These are phyloP conservation scores for Aramus guarauna DNA, from an alignment of 2,113 vertebrate species.

Conservation along the genomic window DNA sequence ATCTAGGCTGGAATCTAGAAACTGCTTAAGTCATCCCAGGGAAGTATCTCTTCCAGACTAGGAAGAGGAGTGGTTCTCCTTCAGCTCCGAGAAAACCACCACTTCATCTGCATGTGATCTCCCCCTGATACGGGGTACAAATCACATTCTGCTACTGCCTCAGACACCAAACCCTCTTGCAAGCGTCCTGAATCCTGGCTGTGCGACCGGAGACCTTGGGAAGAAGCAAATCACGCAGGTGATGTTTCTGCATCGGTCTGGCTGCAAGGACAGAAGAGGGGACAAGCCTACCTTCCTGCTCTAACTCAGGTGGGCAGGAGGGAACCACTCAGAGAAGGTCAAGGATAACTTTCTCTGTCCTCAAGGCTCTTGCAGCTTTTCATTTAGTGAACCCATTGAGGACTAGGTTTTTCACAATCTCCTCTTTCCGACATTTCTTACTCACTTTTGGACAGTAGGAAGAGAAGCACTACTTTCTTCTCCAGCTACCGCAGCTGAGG, in stretches of 20 bases:
- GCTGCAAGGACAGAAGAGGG: neutral
- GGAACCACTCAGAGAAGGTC: neutral
- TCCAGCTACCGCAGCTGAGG: neutral
- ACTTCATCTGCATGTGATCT: neutral
- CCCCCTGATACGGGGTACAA: neutral
- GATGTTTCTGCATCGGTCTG: neutral
- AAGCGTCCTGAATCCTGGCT: neutral
- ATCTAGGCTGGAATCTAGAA: neutral
- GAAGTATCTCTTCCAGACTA: neutral
- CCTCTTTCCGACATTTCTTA: neutral
- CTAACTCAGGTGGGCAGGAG: neutral
- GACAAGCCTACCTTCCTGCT: neutral
- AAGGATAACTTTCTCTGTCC: neutral
- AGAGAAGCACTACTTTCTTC: neutral
- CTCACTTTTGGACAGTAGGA: neutral
- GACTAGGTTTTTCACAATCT: neutral
- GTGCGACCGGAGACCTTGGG: fast-evolving
- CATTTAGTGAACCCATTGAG: neutral
- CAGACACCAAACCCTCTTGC: neutral
- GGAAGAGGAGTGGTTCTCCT: neutral
- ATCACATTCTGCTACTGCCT: neutral
- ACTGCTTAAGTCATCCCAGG: neutral
- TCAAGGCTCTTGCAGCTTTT: neutral
- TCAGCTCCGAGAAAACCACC: neutral
- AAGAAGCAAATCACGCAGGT: neutral